Conservation (phyloP, 2,113 vertebrate genomes). For the Mandrillus leucophaeus region DNA sequence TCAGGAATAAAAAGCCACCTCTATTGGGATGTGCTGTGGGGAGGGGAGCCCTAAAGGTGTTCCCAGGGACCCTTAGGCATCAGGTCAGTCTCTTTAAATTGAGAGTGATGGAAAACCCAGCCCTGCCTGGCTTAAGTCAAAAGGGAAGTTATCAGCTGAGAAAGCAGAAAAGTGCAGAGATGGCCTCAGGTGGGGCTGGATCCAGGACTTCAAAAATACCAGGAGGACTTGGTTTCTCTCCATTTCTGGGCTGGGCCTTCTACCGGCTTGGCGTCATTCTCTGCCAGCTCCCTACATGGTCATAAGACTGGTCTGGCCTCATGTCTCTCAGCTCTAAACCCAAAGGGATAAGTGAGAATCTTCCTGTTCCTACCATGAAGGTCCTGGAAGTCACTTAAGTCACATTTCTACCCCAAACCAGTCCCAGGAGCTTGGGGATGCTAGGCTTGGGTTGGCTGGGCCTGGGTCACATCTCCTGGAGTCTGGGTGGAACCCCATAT, state of each 20-base stretch:
- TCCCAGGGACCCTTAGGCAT: too few species aligned
- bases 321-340: neutral
- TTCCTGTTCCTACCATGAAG: neutral
- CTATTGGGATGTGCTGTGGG: rapidly evolving
- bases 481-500: neutral
- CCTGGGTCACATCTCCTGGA: neutral
- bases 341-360: neutral
- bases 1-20: neutral
- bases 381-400: neutral
- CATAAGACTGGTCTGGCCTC: neutral
- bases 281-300: neutral
- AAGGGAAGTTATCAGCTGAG: neutral
- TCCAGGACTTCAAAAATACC: neutral
- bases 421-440: rapidly evolving
- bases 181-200: neutral
- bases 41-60: neutral
- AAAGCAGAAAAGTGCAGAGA: too few species aligned
- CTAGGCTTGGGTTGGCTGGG: rapidly evolving
- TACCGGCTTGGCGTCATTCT: neutral
- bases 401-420: too few species aligned
- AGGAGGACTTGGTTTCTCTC: neutral
- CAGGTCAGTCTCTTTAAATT: neutral
- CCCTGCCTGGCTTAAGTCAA: too few species aligned
- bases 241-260: neutral
- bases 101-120: neutral